phyloP scores from a whole-genome alignment of 2,113 vertebrate genomes.

The Rhodinocichla rosea region DNA sequence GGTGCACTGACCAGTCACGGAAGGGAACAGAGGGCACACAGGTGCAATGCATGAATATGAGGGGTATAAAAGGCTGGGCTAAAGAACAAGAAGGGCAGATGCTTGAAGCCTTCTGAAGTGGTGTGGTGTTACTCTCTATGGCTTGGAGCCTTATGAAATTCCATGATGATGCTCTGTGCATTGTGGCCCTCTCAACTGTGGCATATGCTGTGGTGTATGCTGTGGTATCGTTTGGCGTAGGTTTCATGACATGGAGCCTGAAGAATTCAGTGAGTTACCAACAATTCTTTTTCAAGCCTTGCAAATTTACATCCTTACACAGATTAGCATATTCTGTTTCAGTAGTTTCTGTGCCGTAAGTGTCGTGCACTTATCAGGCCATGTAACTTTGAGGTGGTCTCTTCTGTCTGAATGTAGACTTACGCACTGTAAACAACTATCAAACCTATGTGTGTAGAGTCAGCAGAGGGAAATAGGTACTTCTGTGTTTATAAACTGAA shows the following conservation, averaged over 20 bases:
- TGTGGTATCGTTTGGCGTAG: background rate
- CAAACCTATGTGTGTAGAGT: background rate
- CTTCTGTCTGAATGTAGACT: background rate
- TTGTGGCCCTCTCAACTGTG: background rate
- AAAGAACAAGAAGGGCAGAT: background rate
- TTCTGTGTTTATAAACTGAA: background rate
- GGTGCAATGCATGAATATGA: background rate
- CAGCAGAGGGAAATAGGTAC: background rate
- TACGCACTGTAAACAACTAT: background rate
- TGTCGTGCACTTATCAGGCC: fast-evolving
- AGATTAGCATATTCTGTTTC: background rate
- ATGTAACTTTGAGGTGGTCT: background rate
- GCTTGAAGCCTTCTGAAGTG: background rate
- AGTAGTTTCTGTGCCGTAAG: background rate
- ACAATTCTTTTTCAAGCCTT: background rate
- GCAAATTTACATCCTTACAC: background rate
- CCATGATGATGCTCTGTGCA: background rate
- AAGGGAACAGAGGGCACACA: background rate
- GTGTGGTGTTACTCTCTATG: background rate
- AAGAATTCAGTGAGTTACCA: background rate
- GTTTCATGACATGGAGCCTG: background rate
- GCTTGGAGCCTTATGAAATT: background rate
- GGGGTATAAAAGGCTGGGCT: background rate
- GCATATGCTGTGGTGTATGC: background rate
- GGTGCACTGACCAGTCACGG: background rate